A percentile compares a stretch with the other conserved stretches of the same genome.
Conservation (phyloP, 35 echinoderm and acorn worm species). For the Chiridota heheva region DNA sequence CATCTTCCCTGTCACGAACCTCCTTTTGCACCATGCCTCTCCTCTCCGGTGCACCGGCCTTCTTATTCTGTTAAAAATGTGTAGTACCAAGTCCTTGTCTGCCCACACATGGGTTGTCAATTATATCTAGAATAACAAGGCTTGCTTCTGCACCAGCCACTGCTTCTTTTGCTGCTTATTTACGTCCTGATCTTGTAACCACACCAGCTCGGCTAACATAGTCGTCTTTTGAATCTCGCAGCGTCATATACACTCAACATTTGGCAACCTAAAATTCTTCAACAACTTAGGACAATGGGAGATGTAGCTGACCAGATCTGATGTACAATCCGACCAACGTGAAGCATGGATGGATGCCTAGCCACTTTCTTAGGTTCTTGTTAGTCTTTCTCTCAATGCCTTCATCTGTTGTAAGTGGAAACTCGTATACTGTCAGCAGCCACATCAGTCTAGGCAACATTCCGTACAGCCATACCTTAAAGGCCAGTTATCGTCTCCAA, state of each 20-base stretch:
- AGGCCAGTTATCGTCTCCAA: no score
- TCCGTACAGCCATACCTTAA: not conserved
- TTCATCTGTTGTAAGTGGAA: not conserved
- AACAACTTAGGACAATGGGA: not conserved
- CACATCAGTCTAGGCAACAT: slow-evolving; percentile 10
- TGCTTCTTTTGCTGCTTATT: not conserved
- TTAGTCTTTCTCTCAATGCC: not conserved
- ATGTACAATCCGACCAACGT: slow-evolving; percentile 2
- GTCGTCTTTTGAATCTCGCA: not conserved
- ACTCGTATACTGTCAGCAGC: slow-evolving; percentile 29
- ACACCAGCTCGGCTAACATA: not conserved
- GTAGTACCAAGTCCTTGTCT: not conserved
- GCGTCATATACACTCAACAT: not conserved
- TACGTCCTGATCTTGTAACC: not conserved
- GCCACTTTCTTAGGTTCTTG: not conserved
- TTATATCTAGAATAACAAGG: no score
- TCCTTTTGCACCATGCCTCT: not conserved
- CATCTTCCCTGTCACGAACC: not conserved
- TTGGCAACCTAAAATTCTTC: slow-evolving; percentile 1
- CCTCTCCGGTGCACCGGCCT: not conserved
- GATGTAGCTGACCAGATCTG: slow-evolving; percentile 8
- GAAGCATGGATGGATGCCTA: not conserved
- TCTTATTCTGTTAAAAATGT: not conserved
- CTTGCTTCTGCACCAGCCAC: not conserved
- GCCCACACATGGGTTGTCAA: slow-evolving; percentile 1